Base-by-base conservation (phyloP, 1,140 invertebrate genomes). In the Euschistus heros region DNA sequence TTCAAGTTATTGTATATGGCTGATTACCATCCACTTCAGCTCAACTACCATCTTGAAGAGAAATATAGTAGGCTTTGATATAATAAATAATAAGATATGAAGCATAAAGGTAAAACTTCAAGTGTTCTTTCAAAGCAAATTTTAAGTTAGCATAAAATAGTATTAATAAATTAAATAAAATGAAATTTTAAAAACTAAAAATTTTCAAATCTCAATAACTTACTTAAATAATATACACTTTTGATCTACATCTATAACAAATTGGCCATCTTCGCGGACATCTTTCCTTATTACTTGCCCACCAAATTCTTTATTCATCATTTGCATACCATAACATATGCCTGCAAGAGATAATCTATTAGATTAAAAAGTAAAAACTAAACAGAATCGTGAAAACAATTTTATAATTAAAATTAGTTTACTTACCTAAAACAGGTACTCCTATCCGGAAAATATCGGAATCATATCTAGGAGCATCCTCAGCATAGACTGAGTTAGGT, bases 321-420 rank as follows among this genome's bases (percentile, higher is more conserved):
- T 90, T 80, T 98, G 96, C 88, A 99, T 94, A 50, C 97, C 97
- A 80, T 99, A 99, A 78, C 97, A 99, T 73, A 99, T 99, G 69
- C 89, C 89, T 85, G 70, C 18, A 67, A 62, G 52, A 47, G n/a
- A 50, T 50, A 10, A 50, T 50, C 47, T 22, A 15, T 22, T 6
- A 50, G 47, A 8, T 47, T 18, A 47, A 47, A 4, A 14, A 47
- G 18, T 47, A 47, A n/a, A 47, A 18, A 47, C 3, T n/a, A 3
- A 44, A 15, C 46, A 47, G 2, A 47, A 47, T 13, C 2, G 15
- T 47, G 15, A 5, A 47, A 15, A 47, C 46, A n/a, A 47, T 17
- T 20, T 47, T 5, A 47, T 47, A 47, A 47, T 47, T 47, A 47
- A 47, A 47, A 47, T 4, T n/a, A 4, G 4, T 47, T 47, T 22